Evolutionary conservation across 2,888 invertebrate genomes (phyloP), one percentile per base, ranked within the genome.

Genomic region (Onthophagus sagittarius): DNA sequence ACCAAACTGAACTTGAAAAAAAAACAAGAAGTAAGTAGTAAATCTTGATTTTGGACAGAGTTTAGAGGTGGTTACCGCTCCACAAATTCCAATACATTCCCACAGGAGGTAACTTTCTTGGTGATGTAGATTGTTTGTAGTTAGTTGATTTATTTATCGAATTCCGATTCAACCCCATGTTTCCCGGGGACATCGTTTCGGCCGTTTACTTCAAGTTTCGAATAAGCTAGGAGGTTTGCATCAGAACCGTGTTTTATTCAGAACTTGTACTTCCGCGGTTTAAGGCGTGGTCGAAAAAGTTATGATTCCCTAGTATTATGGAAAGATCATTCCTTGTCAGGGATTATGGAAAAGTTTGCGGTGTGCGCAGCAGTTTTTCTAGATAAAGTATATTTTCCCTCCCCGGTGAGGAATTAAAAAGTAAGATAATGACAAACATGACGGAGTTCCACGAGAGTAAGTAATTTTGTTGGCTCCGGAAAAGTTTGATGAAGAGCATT

Each of bases 111-210:
- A 67, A 32, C 31, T 67, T 31, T 67, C 67, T 23, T 9, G 67
- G 67, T 23, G 67, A 67, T 67, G 67, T 67, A 67, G 23, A 67
- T 67, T 67, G 67, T 67, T 67, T 23, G 31, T 67, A 67, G n/a
- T 67, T 67, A 23, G 67, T 67, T 67, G 67, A 67, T 67, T 67
- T 67, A 67, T 67, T 67, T 67, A 67, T 67, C 67, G 67, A 32
- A 32, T 15, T 67, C 63, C 63, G 63, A 63, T 15, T 15, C 14
- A 23, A 23, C 23, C 23, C 23, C 23, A 67, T 15, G 31, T 67
- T 67, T 31, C n/a, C 31, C 67, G 67, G 0, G 11, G 1, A 6
- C 23, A 23, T 23, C 23, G 23, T 23, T 23, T 23, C 3, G 23
- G 23, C 23, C 23, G 23, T 23, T 3, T 23, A 23, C 23, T 23